A percentile compares a stretch with the other conserved stretches of the same genome.
Conservation (phyloP, 1,140 invertebrate species). For the Stegodyphus dumicola region DNA sequence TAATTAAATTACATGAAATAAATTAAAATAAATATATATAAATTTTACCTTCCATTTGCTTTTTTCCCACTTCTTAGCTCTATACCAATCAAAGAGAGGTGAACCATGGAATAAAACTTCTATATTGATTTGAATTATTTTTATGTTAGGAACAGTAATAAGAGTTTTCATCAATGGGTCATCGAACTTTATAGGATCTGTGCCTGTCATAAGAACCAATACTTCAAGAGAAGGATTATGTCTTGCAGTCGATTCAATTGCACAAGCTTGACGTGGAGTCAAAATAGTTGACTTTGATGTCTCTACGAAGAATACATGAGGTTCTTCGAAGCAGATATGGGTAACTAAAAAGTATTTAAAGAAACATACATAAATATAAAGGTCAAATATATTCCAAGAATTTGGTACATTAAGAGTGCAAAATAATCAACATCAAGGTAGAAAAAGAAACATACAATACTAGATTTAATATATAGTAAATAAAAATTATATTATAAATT, state of each 20-base stretch:
- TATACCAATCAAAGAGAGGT: slow-evolving; percentile 74
- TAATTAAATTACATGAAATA: too few relatives aligned
- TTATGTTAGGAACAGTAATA: slow-evolving; percentile 3
- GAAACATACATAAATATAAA: neutral
- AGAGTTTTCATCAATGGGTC: slow-evolving; percentile 62
- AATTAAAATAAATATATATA: too few relatives aligned
- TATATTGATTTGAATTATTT: slow-evolving; percentile 72
- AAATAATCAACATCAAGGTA: too few relatives aligned
- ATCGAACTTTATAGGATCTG: slow-evolving; percentile 65
- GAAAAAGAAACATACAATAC: too few relatives aligned
- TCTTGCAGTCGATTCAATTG: slow-evolving; percentile 76
- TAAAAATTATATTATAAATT: too few relatives aligned
- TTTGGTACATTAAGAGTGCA: too few relatives aligned
- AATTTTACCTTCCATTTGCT: slow-evolving; percentile 43
- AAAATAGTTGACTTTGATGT: slow-evolving; percentile 70
- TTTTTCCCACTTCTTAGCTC: slow-evolving; percentile 65
- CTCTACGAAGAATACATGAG: slow-evolving; percentile 73
- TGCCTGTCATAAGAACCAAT: slow-evolving; percentile 71
- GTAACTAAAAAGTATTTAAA: too few relatives aligned
- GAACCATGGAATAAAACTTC: slow-evolving; percentile 73
- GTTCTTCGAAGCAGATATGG: neutral
- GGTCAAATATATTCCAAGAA: too few relatives aligned
- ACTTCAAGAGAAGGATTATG: slow-evolving; percentile 74
- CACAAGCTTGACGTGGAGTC: slow-evolving; percentile 74
- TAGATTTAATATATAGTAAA: too few relatives aligned